Evolutionary conservation across 2,113 vertebrate species (phyloP).

Genomic region (Platycercus adscitus): DNA sequence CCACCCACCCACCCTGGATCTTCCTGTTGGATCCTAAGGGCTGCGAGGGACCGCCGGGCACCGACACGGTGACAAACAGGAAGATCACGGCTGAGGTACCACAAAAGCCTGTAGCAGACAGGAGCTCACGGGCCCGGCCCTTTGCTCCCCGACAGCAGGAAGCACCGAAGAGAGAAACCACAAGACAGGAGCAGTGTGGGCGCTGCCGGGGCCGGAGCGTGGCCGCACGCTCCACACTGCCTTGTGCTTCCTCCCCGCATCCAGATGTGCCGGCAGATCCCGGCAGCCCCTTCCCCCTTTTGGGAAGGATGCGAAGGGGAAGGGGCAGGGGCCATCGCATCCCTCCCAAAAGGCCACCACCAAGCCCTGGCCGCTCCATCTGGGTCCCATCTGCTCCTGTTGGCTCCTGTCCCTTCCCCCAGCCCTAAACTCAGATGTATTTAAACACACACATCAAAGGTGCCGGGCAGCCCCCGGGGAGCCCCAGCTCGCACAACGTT

Average conservation of each 20-base stretch:
- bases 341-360: conserved; percentile 24
- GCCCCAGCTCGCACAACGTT: not conserved
- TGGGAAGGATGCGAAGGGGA: not conserved
- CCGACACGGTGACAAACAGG: conserved; percentile 20
- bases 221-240: accelerated
- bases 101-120: not conserved
- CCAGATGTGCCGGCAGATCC: not conserved
- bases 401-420: conserved; percentile 36
- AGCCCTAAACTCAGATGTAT: conserved; percentile 46
- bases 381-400: conserved; percentile 72
- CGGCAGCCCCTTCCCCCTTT: not conserved
- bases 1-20: not conserved
- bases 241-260: not conserved
- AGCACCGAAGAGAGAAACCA: conserved; percentile 36
- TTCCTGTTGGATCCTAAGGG: accelerated
- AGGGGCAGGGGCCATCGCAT: not conserved
- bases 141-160: conserved; percentile 16
- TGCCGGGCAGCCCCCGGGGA: not conserved
- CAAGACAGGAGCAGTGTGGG: not conserved
- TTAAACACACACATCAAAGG: conserved; percentile 73
- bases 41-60: accelerated
- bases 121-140: not conserved
- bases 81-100: conserved; percentile 14
- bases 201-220: not conserved
- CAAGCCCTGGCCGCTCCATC: not conserved